Percentiles rank a stretch among this genome's conserved stretches.
Conservation (phyloP, 2,113 vertebrate species). For the Pedionomus torquatus region DNA sequence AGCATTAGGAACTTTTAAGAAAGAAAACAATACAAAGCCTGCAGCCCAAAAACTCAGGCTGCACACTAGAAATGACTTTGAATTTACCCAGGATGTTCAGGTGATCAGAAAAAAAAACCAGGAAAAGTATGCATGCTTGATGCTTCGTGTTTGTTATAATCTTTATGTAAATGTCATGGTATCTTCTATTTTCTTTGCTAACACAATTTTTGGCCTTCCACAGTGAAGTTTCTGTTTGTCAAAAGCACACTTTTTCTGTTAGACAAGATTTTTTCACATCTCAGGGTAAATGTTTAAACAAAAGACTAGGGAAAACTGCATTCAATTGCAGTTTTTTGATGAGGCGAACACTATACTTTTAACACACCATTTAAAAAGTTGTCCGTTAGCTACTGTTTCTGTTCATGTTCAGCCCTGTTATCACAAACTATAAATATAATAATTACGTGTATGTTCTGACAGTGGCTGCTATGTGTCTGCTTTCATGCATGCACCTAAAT, state of each 20-base stretch:
- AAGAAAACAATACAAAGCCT: neutral
- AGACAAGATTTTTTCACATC: conserved; percentile 38
- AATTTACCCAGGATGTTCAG: conserved; percentile 28
- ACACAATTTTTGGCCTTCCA: conserved; percentile 2
- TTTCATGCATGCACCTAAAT: conserved; percentile 16
- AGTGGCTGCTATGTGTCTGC: neutral
- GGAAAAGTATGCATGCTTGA: neutral
- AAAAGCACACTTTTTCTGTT: conserved; percentile 49
- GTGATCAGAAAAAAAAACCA: neutral
- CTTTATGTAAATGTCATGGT: conserved; percentile 17
- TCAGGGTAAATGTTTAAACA: conserved; percentile 48
- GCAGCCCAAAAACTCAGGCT: neutral
- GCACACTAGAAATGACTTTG: conserved; percentile 22
- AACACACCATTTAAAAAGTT: neutral
- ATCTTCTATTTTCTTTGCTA: conserved; percentile 50
- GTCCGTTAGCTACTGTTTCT: neutral
- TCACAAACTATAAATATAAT: conserved; percentile 33
- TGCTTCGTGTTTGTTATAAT: conserved; percentile 16
- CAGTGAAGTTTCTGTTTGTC: conserved; percentile 48
- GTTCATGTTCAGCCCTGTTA: neutral
- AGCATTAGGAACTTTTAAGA: conserved; percentile 32
- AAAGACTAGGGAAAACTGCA: conserved; percentile 11
- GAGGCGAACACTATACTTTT: neutral
- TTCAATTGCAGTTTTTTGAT: conserved; percentile 14
- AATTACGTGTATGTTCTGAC: neutral